Percentiles rank a stretch among this genome's conserved stretches.
Conservation (phyloP, 2,113 vertebrate genomes). For the Bubo bubo region DNA sequence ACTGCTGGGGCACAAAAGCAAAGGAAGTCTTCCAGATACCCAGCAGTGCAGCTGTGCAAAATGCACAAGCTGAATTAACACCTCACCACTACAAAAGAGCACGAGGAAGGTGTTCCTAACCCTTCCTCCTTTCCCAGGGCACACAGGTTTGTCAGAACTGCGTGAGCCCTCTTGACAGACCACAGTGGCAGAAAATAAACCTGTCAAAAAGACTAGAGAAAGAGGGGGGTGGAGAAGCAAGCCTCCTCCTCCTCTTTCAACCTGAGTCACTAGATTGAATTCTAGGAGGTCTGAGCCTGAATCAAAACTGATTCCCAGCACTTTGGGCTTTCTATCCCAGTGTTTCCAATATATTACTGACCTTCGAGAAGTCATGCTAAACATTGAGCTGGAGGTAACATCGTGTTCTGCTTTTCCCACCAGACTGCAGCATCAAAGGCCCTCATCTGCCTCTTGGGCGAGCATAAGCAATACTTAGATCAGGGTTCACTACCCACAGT, state of each 20-base stretch:
- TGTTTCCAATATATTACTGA: not conserved
- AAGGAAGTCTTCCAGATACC: not conserved
- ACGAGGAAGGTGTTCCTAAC: not conserved
- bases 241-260: not conserved
- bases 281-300: not conserved
- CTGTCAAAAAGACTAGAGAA: not conserved
- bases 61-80: not conserved
- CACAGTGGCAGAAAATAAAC: not conserved
- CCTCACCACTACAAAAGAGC: not conserved
- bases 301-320: not conserved
- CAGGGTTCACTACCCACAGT: not conserved
- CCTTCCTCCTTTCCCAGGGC: not conserved
- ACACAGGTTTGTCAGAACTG: not conserved
- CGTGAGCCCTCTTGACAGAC: not conserved
- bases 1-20: not conserved
- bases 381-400: not conserved
- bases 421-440: not conserved
- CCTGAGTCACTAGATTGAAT: fast-evolving
- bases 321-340: not conserved
- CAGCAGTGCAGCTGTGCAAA: not conserved
- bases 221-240: not conserved
- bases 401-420: not conserved
- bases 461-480: not conserved
- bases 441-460: not conserved
- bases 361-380: not conserved